These are phyloP conservation scores for Mus caroli DNA, from an alignment of 2,797 vertebrate species.

Conservation along the genomic window DNA sequence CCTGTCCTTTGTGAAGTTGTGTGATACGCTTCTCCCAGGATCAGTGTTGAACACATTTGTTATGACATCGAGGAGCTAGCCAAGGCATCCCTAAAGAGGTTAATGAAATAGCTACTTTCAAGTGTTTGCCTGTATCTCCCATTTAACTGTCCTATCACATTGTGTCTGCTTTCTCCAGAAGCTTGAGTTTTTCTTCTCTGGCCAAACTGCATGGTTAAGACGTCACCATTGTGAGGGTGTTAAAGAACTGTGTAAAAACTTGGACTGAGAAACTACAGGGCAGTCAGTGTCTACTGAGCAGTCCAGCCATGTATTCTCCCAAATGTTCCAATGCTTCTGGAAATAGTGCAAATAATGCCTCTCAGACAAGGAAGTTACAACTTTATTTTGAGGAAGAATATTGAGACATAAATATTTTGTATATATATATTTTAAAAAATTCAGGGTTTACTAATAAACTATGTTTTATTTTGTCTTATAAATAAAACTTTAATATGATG, in stretches of 20 bases:
- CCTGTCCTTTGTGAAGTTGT: not conserved
- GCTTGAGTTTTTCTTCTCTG: conserved; percentile 51
- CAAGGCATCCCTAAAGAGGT: not conserved
- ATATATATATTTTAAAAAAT: not conserved
- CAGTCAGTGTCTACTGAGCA: not conserved
- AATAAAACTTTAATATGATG: conserved; percentile 23
- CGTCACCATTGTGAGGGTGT: not conserved
- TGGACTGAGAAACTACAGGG: not conserved
- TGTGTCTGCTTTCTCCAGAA: conserved; percentile 38
- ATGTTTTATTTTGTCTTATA: conserved; percentile 28
- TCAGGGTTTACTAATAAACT: not conserved
- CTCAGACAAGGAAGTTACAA: not conserved
- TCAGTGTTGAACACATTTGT: not conserved
- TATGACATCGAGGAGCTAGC: not conserved
- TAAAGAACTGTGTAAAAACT: not conserved
- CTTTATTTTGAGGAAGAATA: conserved; percentile 37
- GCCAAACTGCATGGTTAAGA: conserved; percentile 11
- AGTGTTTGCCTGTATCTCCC: not conserved
- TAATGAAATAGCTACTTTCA: conserved; percentile 19
- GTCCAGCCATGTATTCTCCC: not conserved
- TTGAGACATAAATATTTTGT: conserved; percentile 30
- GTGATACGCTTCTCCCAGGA: not conserved
- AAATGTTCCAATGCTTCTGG: not conserved
- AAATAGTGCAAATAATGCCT: not conserved
- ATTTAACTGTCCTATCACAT: conserved; percentile 1